Evolutionary conservation across 2,888 invertebrate species (phyloP), one percentile per base, ranked within the genome.

Genomic region (Boloria selene): DNA sequence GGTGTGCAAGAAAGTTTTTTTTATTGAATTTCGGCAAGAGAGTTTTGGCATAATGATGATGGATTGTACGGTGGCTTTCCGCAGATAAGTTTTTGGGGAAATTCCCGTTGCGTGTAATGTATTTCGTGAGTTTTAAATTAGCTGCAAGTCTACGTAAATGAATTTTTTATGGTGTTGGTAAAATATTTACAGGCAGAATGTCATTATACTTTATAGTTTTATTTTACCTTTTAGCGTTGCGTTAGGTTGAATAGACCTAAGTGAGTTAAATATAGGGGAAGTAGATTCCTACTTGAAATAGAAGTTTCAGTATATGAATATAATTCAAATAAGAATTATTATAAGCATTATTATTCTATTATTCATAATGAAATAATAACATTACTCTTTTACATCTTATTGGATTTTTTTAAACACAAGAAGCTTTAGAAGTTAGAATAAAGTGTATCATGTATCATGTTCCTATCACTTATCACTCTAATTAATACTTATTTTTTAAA

Each of bases 1-100:
- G 87, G 81, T 85, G 79, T 75, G 75, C 72, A 74, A 78, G 78
- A 84, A 86, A 86, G 83, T 84, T 85, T 88, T 89, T 89, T 88
- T 89, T 90, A 91, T 91, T 90, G 89, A 90, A 91, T 90, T 90
- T 88, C 75, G 86, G 83, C 79, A 80, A 73, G 78, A 75, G 79
- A 89, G 88, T 88, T 90, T 88, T 83, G 87, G 86, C 87, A 82
- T 92, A 92, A 91, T 88, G 87, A 91, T 90, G 92, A 92, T 91
- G 87, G 90, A 92, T 92, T 91, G 88, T 86, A 80, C 82, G 77
- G 85, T 86, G 87, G 90, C 82, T 85, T 82, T 82, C 78, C 80
- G 77, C 86, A 86, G 90, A 90, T 90, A 90, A 91, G 88, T 89
- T 91, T 85, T 87, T 79, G 77, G 79, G 79, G 80, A 82, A 84